Conservation (phyloP, 2,113 vertebrate genomes). For the Psettodes erumei region DNA sequence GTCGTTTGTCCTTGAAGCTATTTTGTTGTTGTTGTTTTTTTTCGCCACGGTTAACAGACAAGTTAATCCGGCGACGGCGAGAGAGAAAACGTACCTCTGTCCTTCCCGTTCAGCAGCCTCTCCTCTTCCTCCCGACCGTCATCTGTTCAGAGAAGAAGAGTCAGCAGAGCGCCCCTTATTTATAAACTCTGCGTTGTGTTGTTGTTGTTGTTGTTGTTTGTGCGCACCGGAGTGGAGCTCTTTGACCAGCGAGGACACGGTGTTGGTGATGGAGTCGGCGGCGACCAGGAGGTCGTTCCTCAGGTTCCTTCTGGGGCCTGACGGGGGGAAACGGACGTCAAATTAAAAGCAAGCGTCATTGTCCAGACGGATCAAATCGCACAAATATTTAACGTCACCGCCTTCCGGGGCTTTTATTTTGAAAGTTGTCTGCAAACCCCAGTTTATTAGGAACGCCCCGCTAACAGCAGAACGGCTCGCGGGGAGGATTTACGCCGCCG, state of each 20-base stretch:
- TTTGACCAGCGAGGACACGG: slow-evolving; percentile 97
- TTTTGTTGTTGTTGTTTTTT: neutral
- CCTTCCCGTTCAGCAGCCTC: slow-evolving; percentile 90
- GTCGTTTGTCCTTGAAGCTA: too few species aligned
- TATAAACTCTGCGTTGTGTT: too few species aligned
- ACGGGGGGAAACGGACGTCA: slow-evolving; percentile 11
- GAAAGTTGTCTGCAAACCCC: neutral
- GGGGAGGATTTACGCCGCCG: too few species aligned
- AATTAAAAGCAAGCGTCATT: neutral
- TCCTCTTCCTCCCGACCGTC: slow-evolving; percentile 90
- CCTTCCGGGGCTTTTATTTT: neutral
- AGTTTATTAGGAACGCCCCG: neutral
- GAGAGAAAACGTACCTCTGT: slow-evolving; percentile 84
- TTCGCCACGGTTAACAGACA: too few species aligned
- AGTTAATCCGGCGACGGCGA: too few species aligned
- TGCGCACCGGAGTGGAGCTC: slow-evolving; percentile 93
- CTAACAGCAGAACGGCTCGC: too few species aligned
- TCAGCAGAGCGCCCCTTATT: too few species aligned
- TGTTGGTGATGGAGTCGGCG: slow-evolving; percentile 97
- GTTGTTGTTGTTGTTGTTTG: neutral
- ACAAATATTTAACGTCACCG: too few species aligned
- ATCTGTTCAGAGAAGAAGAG: slow-evolving; percentile 73
- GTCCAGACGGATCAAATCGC: too few species aligned
- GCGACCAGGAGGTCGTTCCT: slow-evolving; percentile 95
- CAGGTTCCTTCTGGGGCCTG: slow-evolving; percentile 93